phyloP scores from a whole-genome alignment of 2,113 vertebrate genomes.

The Bubo scandiacus region DNA sequence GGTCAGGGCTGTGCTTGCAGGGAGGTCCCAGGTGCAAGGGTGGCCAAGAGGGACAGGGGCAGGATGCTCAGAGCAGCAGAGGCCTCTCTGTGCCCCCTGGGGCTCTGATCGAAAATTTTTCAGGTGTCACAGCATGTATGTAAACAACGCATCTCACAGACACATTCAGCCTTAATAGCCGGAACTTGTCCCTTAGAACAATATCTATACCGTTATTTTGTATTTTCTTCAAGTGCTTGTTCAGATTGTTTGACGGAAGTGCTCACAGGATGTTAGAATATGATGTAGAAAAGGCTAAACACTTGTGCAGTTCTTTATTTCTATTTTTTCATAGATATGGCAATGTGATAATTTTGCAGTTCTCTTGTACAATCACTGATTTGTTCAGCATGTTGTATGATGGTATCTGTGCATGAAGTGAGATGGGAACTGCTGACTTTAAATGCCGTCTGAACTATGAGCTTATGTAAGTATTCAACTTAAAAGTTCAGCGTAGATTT shows the following conservation, averaged over 20 bases:
- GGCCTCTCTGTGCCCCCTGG: not conserved
- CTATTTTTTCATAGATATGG: not conserved
- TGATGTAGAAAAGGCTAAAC: not conserved
- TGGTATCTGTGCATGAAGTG: not conserved
- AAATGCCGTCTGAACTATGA: not conserved
- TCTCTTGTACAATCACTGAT: not conserved
- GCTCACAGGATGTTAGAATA: not conserved
- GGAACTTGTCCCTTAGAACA: not conserved
- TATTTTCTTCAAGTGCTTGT: not conserved
- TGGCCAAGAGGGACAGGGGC: accelerated
- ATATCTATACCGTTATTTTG: not conserved
- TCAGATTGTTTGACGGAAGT: not conserved
- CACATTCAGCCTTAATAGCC: not conserved
- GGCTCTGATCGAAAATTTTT: not conserved
- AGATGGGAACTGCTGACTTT: not conserved
- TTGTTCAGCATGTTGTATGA: not conserved
- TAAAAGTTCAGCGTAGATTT: not conserved
- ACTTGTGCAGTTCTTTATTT: not conserved
- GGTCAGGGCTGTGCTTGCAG: not conserved
- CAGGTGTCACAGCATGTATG: not conserved
- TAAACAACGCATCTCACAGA: not conserved
- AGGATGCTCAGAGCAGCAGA: not conserved
- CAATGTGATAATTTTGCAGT: not conserved
- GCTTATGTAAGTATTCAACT: not conserved
- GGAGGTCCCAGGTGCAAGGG: accelerated